Conservation (phyloP, 35 echinoderm and acorn worm genomes). For the Hemicentrotus pulcherrimus region DNA sequence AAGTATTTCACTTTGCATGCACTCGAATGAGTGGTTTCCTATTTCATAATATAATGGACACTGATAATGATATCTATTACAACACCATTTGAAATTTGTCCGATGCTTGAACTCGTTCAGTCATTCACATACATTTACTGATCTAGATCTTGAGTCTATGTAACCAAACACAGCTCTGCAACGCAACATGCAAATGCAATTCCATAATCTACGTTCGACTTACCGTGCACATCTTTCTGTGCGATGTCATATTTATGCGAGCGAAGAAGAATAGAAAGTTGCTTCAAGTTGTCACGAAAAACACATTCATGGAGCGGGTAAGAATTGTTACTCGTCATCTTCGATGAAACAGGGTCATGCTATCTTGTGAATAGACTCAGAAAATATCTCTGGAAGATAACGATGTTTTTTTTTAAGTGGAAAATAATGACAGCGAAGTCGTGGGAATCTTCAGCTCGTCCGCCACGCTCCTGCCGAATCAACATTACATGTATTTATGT, state of each 20-base stretch:
- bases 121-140: too few relatives aligned
- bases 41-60: too few relatives aligned
- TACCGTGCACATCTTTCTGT: conserved; percentile 72
- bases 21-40: too few relatives aligned
- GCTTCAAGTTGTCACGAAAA: conserved; percentile 56
- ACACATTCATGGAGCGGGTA: conserved; percentile 66
- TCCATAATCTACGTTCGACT: neutral
- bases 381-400: neutral
- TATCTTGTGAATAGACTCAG: neutral
- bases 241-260: conserved; percentile 60
- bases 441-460: neutral
- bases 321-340: conserved; percentile 37
- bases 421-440: neutral
- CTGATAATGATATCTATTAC: neutral
- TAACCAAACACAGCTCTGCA: too few relatives aligned
- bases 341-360: neutral
- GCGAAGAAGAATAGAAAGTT: conserved; percentile 55
- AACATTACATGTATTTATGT: neutral
- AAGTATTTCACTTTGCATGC: too few relatives aligned
- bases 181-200: neutral
- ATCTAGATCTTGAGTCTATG: too few relatives aligned
- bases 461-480: neutral
- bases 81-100: neutral
- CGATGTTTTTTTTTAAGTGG: neutral
- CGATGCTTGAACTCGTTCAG: neutral